Conservation (phyloP, 2,113 vertebrate species). For the Varanus salvator region DNA sequence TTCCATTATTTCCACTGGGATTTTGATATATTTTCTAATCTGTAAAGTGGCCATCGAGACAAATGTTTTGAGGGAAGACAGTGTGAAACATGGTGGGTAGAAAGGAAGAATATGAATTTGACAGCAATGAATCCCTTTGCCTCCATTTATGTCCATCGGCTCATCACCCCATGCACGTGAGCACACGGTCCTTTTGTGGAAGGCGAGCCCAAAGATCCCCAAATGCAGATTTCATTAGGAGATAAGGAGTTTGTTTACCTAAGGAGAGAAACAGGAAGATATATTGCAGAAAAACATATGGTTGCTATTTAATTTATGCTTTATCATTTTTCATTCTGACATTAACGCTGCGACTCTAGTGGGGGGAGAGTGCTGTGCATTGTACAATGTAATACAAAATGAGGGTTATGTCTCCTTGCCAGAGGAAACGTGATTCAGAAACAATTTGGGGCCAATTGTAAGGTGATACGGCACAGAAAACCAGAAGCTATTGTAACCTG, state of each 20-base stretch:
- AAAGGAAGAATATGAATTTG: slow-evolving; percentile 12
- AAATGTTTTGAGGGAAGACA: slow-evolving; percentile 16
- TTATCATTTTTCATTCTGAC: slow-evolving; percentile 97
- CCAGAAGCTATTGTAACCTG: slow-evolving; percentile 86
- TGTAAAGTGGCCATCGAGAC: neutral
- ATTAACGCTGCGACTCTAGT: slow-evolving; percentile 77
- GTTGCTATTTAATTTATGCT: slow-evolving; percentile 90
- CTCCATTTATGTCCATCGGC: neutral
- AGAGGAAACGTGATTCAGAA: slow-evolving; percentile 87
- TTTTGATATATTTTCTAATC: slow-evolving; percentile 58
- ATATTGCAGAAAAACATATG: slow-evolving; percentile 84
- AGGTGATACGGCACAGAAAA: slow-evolving; percentile 85
- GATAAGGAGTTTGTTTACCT: slow-evolving; percentile 72
- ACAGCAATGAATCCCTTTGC: neutral
- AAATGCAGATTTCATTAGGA: slow-evolving; percentile 53
- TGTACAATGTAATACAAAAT: slow-evolving; percentile 88
- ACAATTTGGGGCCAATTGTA: slow-evolving; percentile 84
- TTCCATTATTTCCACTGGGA: slow-evolving; percentile 44
- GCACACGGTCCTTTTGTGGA: slow-evolving; percentile 16
- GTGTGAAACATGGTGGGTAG: slow-evolving; percentile 19
- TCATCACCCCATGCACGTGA: neutral
- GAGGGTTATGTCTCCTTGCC: slow-evolving; percentile 84
- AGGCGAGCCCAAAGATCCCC: slow-evolving; percentile 30
- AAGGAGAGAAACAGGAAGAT: slow-evolving; percentile 74
- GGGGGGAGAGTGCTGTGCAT: slow-evolving; percentile 82